Base-by-base conservation (phyloP, 1,140 invertebrate species). In the Radopholus similis region DNA sequence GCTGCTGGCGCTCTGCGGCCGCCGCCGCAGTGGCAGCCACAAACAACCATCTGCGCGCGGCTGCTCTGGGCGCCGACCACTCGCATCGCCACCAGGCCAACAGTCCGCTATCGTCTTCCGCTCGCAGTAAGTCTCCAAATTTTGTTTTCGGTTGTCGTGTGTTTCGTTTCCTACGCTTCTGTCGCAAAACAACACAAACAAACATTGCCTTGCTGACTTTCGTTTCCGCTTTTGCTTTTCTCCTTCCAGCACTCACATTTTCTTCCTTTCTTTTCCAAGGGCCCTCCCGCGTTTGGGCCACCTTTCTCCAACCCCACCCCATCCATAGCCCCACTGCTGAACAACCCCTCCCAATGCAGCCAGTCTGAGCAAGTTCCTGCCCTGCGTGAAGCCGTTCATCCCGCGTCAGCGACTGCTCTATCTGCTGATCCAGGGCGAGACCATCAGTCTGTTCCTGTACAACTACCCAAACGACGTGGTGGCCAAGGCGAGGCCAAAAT, bases 381-480 rank as follows among this genome's bases (percentile, higher is more conserved):
- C 69, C 13, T 72, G 37, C 6, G 34, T 42, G 11, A 42, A 73
- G 42, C 72, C 72, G 30, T 74, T 74, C 42, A 72, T 74, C 51
- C 72, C 72, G 2, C 71, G 72, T 15, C 70, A 78, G 26, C 66
- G 75, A 32, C n/a, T 74, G 2, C 30, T 73, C 1, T 73, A 62
- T 38, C 34, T 73, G 18, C 40, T 77, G n/a, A 47, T 63, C 21
- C 32, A 62, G 4, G 71, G 75, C 2, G 68, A 72, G 32, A 70
- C 18, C 18, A 15, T 77, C 26, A 78, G 67, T 0, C 42, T 77
- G 4, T 73, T 77, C 35, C 44, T 77, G 2, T 73, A 73, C 71
- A 73, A 73, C 38, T 76, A 75, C 37, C 37, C 71, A 18, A 40
- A 26, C 15, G 72, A 76, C 32, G 38, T 70, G 8, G 64, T 38